Evolutionary conservation across 2,888 invertebrate species (phyloP).

Genomic region (Selenia dentaria): DNA sequence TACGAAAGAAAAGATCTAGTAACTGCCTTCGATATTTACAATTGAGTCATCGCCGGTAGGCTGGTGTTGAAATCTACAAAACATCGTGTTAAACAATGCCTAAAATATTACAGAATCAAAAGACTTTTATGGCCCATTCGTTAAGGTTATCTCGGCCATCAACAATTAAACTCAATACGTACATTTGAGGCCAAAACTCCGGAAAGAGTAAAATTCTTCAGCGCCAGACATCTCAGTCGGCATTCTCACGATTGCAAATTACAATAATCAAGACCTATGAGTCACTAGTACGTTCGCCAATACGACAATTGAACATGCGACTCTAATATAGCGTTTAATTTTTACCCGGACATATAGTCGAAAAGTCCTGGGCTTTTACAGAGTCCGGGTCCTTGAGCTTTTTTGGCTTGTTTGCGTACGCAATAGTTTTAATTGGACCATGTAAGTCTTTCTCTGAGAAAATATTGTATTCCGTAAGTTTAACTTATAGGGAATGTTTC

Average conservation of each 20-base stretch:
- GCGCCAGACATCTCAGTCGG: slow-evolving; percentile 31
- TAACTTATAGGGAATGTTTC: too few relatives aligned
- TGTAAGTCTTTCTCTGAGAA: not conserved
- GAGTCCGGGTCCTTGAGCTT: slow-evolving; percentile 4
- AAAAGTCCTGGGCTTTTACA: slow-evolving; percentile 14
- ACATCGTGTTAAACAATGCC: too few relatives aligned
- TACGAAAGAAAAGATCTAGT: too few relatives aligned
- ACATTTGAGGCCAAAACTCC: slow-evolving; percentile 33
- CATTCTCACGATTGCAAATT: slow-evolving; percentile 45
- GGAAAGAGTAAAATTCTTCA: slow-evolving; percentile 56
- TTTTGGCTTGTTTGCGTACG: not conserved
- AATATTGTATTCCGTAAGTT: too few relatives aligned
- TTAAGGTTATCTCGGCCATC: slow-evolving; percentile 17
- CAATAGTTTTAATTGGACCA: not conserved
- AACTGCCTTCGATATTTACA: too few relatives aligned
- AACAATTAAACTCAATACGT: slow-evolving; percentile 21
- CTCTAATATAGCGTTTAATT: slow-evolving; percentile 8
- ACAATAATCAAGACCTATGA: slow-evolving; percentile 35
- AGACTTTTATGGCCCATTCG: slow-evolving; percentile 4
- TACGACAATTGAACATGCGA: slow-evolving; percentile 27
- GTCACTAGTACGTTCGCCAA: slow-evolving; percentile 30
- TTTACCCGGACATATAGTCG: slow-evolving; percentile 14
- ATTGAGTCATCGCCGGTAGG: too few relatives aligned
- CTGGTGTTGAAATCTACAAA: too few relatives aligned
- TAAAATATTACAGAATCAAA: not conserved